phyloP scores from a whole-genome alignment of 2,888 invertebrate species.

The Macrosoma leucophasiata region DNA sequence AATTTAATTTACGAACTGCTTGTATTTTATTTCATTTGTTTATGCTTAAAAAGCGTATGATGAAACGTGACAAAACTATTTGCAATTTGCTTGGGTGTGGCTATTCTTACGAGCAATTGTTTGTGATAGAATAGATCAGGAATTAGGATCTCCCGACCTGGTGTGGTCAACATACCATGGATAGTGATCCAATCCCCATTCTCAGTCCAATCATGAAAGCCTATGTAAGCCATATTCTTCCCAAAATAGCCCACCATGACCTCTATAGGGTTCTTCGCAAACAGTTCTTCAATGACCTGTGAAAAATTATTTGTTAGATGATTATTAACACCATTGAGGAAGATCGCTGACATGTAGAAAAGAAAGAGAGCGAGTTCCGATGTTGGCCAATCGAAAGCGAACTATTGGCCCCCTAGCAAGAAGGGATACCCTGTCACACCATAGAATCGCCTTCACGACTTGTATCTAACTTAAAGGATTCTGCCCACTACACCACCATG shows the following conservation, averaged over 20 bases:
- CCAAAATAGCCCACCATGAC: conserved; percentile 28
- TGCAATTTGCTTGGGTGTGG: too few species aligned
- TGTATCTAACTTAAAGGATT: too few species aligned
- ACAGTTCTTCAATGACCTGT: conserved; percentile 27
- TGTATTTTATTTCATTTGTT: background rate
- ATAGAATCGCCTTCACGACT: too few species aligned
- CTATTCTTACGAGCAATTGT: too few species aligned
- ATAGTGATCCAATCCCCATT: conserved; percentile 27
- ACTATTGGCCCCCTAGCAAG: too few species aligned
- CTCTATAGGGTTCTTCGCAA: conserved; percentile 25
- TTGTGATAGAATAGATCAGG: too few species aligned
- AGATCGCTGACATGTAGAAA: too few species aligned
- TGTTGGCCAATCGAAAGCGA: too few species aligned
- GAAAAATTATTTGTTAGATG: conserved; percentile 6
- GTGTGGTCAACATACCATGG: conserved; percentile 18
- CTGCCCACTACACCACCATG: too few species aligned
- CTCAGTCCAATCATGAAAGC: conserved; percentile 26
- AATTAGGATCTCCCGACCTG: background rate
- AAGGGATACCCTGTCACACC: too few species aligned
- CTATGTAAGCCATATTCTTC: conserved; percentile 29
- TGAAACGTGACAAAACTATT: background rate
- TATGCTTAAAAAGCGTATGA: background rate
- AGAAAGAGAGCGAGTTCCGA: too few species aligned
- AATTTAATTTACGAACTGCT: background rate
- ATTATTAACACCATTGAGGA: conserved; percentile 18